phyloP scores from a whole-genome alignment of 2,797 vertebrate species.

The Pseudomugil gertrudae region DNA sequence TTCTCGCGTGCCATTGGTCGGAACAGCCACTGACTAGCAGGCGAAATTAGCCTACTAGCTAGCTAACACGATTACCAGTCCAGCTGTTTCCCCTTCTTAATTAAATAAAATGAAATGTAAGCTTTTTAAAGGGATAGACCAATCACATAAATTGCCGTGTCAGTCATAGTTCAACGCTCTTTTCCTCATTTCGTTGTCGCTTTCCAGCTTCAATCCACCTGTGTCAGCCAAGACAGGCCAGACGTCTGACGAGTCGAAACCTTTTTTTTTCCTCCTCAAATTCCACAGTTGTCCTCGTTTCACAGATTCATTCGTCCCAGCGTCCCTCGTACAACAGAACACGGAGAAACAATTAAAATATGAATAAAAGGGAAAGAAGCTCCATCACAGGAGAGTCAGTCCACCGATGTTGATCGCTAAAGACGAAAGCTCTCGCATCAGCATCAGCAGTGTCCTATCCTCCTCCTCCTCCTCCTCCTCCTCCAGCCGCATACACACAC shows the following conservation, averaged over 20 bases:
- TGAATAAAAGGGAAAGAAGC: background rate
- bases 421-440: slow-evolving; percentile 77
- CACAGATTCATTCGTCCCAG: background rate
- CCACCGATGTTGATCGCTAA: slow-evolving; percentile 63
- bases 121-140: background rate
- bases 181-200: slow-evolving; percentile 39
- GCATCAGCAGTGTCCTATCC: slow-evolving; percentile 76
- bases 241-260: slow-evolving; percentile 52
- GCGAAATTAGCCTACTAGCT: slow-evolving; percentile 78
- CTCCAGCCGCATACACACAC: slow-evolving; percentile 76
- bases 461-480: slow-evolving; percentile 58
- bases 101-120: background rate
- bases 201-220: slow-evolving; percentile 73
- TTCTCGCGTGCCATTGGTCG: slow-evolving; percentile 55
- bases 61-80: slow-evolving; percentile 47
- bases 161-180: slow-evolving; percentile 9
- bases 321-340: background rate
- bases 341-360: background rate
- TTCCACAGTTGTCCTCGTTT: background rate
- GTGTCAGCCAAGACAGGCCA: slow-evolving; percentile 72
- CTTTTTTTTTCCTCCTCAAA: slow-evolving; percentile 20
- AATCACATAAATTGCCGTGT: background rate
- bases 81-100: background rate
- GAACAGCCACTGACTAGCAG: slow-evolving; percentile 56
- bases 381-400: slow-evolving; percentile 29